Conservation (phyloP, 2,113 vertebrate genomes). For the Protobothrops flavoviridis region DNA sequence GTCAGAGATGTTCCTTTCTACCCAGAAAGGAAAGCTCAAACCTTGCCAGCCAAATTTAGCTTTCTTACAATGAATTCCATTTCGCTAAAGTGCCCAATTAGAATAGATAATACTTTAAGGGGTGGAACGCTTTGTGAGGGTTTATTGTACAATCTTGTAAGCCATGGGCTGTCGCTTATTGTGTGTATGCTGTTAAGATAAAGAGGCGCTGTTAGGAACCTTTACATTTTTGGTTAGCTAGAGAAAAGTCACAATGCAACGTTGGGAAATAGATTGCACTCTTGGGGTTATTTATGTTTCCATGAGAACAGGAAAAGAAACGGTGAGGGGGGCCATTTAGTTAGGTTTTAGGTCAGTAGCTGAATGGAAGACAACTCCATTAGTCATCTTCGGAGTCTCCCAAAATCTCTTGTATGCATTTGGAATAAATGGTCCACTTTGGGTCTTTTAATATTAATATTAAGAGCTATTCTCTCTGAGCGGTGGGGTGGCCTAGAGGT, state of each 20-base stretch:
- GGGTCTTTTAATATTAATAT: slow-evolving; percentile 6
- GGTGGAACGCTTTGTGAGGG: not conserved
- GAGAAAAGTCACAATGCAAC: not conserved
- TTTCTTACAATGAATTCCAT: not conserved
- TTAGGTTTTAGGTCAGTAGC: not conserved
- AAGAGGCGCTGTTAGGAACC: not conserved
- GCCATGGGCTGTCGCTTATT: not conserved
- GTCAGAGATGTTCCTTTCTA: not conserved
- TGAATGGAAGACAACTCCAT: not conserved
- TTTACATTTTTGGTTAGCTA: not conserved
- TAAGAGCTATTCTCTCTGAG: slow-evolving; percentile 2
- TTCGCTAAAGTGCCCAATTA: not conserved
- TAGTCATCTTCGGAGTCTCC: not conserved
- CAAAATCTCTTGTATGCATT: not conserved
- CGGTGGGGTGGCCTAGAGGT: not conserved
- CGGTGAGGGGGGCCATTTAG: slow-evolving; percentile 2
- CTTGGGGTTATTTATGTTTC: not conserved
- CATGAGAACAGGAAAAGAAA: not conserved
- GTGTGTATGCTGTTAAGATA: not conserved
- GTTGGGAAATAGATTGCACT: not conserved
- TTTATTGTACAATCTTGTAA: not conserved
- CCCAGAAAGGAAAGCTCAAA: not conserved
- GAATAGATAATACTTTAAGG: not conserved
- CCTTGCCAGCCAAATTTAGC: not conserved
- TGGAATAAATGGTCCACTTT: not conserved